A percentile compares a stretch with the other conserved stretches of the same genome.
Evolutionary conservation across 2,797 vertebrate species (phyloP).

Genomic region (Chromis chromis): DNA sequence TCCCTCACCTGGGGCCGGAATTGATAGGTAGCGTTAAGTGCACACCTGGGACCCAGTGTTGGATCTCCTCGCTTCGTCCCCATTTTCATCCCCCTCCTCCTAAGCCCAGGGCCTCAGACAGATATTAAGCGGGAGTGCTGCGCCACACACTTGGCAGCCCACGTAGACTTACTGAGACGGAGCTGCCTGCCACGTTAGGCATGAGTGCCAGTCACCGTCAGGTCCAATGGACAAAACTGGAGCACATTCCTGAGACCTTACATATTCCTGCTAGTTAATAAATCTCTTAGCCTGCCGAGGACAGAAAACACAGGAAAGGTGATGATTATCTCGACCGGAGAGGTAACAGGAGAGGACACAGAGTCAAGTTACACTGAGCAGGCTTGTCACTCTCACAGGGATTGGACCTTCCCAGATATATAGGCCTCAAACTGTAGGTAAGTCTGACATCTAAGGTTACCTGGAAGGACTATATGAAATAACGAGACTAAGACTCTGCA

Average conservation of each 20-base stretch:
- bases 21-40: conserved; percentile 71
- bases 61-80: conserved; percentile 39
- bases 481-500: not conserved
- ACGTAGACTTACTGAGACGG: conserved; percentile 55
- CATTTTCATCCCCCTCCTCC: conserved; percentile 39
- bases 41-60: conserved; percentile 72
- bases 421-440: conserved; percentile 20
- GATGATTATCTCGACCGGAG: conserved; percentile 71
- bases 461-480: conserved; percentile 18
- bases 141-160: conserved; percentile 52
- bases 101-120: conserved; percentile 45
- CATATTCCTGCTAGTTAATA: conserved; percentile 67
- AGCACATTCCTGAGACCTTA: conserved; percentile 75
- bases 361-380: conserved; percentile 63
- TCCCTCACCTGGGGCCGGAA: conserved; percentile 53
- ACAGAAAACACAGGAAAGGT: conserved; percentile 55
- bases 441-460: conserved; percentile 41
- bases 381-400: conserved; percentile 46
- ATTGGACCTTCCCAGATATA: conserved; percentile 36
- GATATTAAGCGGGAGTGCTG: conserved; percentile 47
- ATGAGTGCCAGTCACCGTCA: conserved; percentile 70
- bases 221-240: conserved; percentile 66
- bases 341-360: conserved; percentile 63
- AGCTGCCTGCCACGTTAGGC: conserved; percentile 62
- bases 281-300: conserved; percentile 56